Evolutionary conservation across 2,113 vertebrate species (phyloP).

Genomic region (Caranx melampygus): DNA sequence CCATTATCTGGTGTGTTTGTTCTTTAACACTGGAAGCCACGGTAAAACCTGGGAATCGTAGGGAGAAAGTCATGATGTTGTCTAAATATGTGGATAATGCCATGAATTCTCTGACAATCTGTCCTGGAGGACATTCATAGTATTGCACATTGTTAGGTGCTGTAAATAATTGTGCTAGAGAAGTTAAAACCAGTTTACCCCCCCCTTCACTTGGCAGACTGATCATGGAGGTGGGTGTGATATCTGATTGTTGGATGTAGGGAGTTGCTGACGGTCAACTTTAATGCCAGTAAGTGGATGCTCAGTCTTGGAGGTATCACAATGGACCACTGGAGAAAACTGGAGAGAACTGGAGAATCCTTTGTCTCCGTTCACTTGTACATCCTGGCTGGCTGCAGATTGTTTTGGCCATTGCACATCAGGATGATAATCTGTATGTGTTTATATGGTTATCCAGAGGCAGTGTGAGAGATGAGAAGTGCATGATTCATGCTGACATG

Average conservation of each 20-base stretch:
- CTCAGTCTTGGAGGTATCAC: neutral
- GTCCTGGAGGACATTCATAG: neutral
- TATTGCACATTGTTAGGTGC: too few relatives aligned
- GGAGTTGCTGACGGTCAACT: neutral
- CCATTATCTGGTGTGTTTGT: neutral
- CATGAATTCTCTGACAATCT: neutral
- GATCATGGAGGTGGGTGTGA: too few relatives aligned
- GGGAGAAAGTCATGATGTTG: neutral
- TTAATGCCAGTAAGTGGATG: neutral
- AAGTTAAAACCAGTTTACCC: too few relatives aligned
- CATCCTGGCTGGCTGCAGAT: neutral
- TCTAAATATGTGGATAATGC: neutral
- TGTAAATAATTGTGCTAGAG: too few relatives aligned
- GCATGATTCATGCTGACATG: conserved; percentile 37
- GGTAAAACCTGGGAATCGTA: neutral
- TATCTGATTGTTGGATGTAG: too few relatives aligned
- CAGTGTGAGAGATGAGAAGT: conserved; percentile 7
- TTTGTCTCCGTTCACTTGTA: neutral
- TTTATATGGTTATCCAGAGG: conserved; percentile 24
- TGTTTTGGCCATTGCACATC: conserved; percentile 11
- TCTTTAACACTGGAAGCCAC: neutral
- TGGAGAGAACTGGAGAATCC: neutral
- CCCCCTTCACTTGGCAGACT: too few relatives aligned
- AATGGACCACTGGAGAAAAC: too few relatives aligned
- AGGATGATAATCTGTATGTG: conserved; percentile 26